Evolutionary conservation across 2,113 vertebrate genomes (phyloP).

Genomic region (Ovis aries): DNA sequence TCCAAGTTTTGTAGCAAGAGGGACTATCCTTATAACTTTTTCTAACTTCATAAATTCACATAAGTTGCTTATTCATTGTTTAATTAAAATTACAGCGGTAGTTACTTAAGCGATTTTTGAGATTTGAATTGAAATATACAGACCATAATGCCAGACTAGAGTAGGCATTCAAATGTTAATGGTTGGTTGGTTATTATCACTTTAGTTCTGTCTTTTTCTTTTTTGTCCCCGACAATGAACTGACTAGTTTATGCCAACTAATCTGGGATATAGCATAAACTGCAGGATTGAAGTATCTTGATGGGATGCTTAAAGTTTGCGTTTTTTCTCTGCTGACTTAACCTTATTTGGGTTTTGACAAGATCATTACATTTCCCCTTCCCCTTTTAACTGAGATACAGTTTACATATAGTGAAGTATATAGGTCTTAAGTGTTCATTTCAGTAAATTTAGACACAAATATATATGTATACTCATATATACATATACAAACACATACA

Average conservation of each 20-base stretch:
- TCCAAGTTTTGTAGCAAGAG: background rate
- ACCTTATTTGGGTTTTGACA: background rate
- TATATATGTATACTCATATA: background rate
- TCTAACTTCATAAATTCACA: constrained; percentile 21
- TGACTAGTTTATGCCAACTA: background rate
- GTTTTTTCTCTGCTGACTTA: background rate
- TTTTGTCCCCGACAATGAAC: background rate
- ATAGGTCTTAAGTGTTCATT: background rate
- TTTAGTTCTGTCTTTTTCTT: background rate
- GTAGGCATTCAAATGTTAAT: background rate
- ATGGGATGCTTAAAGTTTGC: background rate
- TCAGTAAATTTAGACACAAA: background rate
- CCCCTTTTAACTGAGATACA: background rate
- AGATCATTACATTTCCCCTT: background rate
- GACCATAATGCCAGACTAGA: background rate
- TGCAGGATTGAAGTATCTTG: background rate
- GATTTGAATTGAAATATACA: background rate
- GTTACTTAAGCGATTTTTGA: background rate
- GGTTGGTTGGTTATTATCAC: background rate
- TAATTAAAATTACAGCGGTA: background rate
- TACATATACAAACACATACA: background rate
- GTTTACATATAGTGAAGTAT: background rate
- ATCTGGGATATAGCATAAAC: background rate
- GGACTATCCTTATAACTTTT: background rate
- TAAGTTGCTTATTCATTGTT: background rate